Percentiles rank a stretch among this genome's conserved stretches.
Conservation (phyloP, 2,113 vertebrate species). For the Ceyx margarethae region DNA sequence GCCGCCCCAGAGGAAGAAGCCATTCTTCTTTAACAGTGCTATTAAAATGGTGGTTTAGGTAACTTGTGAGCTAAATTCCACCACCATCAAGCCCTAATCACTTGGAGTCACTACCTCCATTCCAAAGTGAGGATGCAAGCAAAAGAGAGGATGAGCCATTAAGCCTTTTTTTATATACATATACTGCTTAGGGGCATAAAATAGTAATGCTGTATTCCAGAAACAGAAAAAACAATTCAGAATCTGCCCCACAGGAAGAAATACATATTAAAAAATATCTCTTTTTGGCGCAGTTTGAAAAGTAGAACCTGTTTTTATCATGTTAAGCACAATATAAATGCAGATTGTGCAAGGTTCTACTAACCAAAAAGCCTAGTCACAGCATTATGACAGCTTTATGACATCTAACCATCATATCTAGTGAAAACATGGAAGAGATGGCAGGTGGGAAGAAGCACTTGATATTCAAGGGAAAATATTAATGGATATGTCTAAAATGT, state of each 20-base stretch:
- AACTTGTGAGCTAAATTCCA: not conserved
- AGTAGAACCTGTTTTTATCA: not conserved
- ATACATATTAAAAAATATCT: not conserved
- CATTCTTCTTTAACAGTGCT: not conserved
- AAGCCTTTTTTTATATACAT: not conserved
- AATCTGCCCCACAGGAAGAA: not conserved
- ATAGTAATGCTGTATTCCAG: not conserved
- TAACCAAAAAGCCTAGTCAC: constrained; percentile 50
- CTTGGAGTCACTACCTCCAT: not conserved
- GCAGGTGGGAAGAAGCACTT: constrained; percentile 35
- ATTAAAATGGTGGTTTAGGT: not conserved
- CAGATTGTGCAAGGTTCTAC: not conserved
- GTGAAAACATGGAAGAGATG: constrained; percentile 39
- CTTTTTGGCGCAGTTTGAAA: not conserved
- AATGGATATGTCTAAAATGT: constrained; percentile 50
- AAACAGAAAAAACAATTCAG: not conserved
- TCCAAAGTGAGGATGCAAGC: not conserved
- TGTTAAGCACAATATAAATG: constrained; percentile 1
- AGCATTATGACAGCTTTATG: constrained; percentile 52
- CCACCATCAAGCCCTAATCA: not conserved
- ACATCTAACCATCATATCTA: constrained; percentile 44
- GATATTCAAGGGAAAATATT: constrained; percentile 51
- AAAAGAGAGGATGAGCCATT: not conserved
- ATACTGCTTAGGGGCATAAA: not conserved
- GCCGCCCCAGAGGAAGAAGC: not conserved